Percentiles rank a stretch among this genome's conserved stretches.
Conservation (phyloP, 2,888 invertebrate species). For the Ephialtes manifestator region DNA sequence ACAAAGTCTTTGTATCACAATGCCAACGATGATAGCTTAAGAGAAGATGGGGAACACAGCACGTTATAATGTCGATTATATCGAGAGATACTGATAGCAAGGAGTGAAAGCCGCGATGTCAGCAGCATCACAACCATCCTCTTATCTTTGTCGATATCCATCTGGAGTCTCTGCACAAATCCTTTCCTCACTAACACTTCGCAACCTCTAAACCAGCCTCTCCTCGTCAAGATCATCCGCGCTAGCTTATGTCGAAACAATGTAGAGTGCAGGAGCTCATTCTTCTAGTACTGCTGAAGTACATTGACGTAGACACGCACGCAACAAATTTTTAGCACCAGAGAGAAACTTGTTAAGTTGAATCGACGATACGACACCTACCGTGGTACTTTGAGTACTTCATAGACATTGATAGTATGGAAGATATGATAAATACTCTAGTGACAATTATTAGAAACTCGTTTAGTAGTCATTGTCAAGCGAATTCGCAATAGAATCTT, state of each 20-base stretch:
- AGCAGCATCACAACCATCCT: constrained; percentile 74
- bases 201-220: not conserved
- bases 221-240: constrained; percentile 34
- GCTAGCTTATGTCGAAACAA: constrained; percentile 65
- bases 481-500: not conserved
- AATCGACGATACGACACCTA: not conserved
- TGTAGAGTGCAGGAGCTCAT: constrained; percentile 64
- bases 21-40: constrained; percentile 33
- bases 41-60: constrained; percentile 36
- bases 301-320: constrained; percentile 60
- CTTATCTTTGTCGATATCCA: not conserved
- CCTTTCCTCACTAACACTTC: constrained; percentile 62
- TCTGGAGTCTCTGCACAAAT: constrained; percentile 25
- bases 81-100: constrained; percentile 80
- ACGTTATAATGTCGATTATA: constrained; percentile 80
- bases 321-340: constrained; percentile 5
- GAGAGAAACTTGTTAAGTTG: not conserved
- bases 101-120: constrained; percentile 78
- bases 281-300: constrained; percentile 65
- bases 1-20: constrained; percentile 64
- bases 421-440: not conserved
- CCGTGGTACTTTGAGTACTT: not conserved
- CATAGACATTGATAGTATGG: not conserved
- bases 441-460: not conserved
- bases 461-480: not conserved